A percentile compares a stretch with the other conserved stretches of the same genome.
These are phyloP conservation scores for Phalera bucephala DNA, from an alignment of 2,888 invertebrate genomes.

Conservation along the genomic window DNA sequence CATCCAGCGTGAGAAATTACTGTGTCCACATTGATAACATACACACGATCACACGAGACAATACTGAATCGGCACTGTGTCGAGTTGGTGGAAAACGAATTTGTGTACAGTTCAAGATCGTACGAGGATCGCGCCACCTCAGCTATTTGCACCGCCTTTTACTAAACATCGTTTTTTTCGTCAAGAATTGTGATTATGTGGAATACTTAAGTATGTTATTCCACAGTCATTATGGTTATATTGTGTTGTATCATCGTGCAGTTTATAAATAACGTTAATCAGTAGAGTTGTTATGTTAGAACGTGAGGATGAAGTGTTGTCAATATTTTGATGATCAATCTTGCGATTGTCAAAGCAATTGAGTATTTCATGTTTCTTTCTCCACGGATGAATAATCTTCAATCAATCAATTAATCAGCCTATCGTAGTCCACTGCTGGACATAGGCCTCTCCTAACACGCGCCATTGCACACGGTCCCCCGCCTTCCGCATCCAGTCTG, in stretches of 20 bases:
- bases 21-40: constrained; percentile 4
- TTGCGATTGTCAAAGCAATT: too few relatives aligned
- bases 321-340: too few relatives aligned
- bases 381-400: too few relatives aligned
- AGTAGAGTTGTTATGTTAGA: too few relatives aligned
- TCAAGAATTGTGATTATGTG: constrained; percentile 10
- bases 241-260: background rate
- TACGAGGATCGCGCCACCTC: constrained; percentile 63
- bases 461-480: too few relatives aligned
- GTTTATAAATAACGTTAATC: background rate
- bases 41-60: constrained; percentile 8
- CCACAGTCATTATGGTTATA: background rate
- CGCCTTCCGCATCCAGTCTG: too few relatives aligned
- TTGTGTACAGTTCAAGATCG: constrained; percentile 44
- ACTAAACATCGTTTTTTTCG: constrained; percentile 16
- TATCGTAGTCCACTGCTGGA: too few relatives aligned
- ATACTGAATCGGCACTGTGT: constrained; percentile 31
- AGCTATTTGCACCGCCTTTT: constrained; percentile 26
- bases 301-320: too few relatives aligned
- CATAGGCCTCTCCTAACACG: too few relatives aligned
- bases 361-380: too few relatives aligned
- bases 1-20: background rate
- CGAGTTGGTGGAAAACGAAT: constrained; percentile 38
- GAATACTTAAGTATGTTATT: constrained; percentile 17
- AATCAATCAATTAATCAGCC: too few relatives aligned